Evolutionary conservation across 2,113 vertebrate genomes (phyloP).

Genomic region (Xiphophorus couchianus): DNA sequence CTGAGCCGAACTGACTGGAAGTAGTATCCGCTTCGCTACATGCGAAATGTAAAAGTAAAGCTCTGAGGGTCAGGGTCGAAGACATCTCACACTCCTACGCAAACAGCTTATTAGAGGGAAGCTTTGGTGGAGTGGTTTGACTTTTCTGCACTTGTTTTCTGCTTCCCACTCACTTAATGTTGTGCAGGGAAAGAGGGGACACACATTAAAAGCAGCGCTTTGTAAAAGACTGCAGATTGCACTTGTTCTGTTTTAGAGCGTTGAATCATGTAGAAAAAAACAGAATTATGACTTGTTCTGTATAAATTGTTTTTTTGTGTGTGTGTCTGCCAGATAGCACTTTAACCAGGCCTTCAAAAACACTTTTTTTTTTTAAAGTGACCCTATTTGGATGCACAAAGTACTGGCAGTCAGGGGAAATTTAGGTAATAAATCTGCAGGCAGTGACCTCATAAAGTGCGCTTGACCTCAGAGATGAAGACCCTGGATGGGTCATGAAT

Average conservation of each 20-base stretch:
- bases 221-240: constrained; percentile 17
- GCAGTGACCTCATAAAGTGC: constrained; percentile 71
- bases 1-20: constrained; percentile 45
- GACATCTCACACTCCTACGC: constrained; percentile 61
- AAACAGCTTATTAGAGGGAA: constrained; percentile 58
- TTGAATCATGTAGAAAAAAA: constrained; percentile 22
- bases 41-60: constrained; percentile 48
- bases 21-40: constrained; percentile 44
- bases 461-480: constrained; percentile 68
- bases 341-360: background rate
- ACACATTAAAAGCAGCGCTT: constrained; percentile 38
- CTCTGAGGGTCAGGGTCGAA: constrained; percentile 55
- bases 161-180: constrained; percentile 68
- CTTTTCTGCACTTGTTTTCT: constrained; percentile 54
- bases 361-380: constrained; percentile 13
- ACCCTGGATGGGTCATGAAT: constrained; percentile 63
- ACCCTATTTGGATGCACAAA: constrained; percentile 32
- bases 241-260: constrained; percentile 46
- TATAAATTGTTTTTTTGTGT: constrained; percentile 5
- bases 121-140: constrained; percentile 48
- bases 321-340: background rate
- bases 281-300: constrained; percentile 39
- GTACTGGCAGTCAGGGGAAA: constrained; percentile 48
- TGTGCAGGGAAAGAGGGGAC: constrained; percentile 23
- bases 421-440: constrained; percentile 64